Percentiles rank a stretch among this genome's conserved stretches.
Evolutionary conservation across 2,797 vertebrate genomes (phyloP).

Genomic region (Eulemur mongoz): DNA sequence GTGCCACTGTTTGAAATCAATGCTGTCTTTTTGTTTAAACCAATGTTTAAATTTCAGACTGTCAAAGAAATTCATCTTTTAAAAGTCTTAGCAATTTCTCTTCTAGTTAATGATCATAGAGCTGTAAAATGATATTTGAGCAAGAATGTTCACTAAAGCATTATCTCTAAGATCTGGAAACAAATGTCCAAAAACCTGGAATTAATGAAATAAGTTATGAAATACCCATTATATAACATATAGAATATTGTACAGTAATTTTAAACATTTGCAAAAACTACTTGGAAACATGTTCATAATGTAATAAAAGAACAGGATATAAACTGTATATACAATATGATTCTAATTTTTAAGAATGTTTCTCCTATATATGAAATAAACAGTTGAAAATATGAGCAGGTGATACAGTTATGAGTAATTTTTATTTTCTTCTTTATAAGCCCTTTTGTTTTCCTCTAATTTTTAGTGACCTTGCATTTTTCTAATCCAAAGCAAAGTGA

Average conservation of each 20-base stretch:
- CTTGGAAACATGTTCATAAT: not conserved
- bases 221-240: not conserved
- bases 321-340: not conserved
- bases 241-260: not conserved
- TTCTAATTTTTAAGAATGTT: not conserved
- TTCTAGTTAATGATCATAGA: slow-evolving; percentile 14
- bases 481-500: slow-evolving; percentile 36
- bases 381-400: slow-evolving; percentile 22
- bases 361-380: not conserved
- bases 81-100: slow-evolving; percentile 26
- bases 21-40: slow-evolving; percentile 29
- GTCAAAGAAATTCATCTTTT: slow-evolving; percentile 32
- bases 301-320: not conserved
- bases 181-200: not conserved
- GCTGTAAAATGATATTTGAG: not conserved
- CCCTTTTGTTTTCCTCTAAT: not conserved
- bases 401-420: not conserved
- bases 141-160: not conserved
- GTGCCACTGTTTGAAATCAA: not conserved
- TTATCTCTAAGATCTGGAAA: not conserved
- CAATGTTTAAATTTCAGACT: slow-evolving; percentile 45
- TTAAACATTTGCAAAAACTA: slow-evolving; percentile 6
- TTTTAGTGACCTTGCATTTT: slow-evolving; percentile 32
- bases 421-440: slow-evolving; percentile 40
- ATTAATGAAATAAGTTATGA: slow-evolving; percentile 23